Evolutionary conservation across 1,140 invertebrate genomes (phyloP), one percentile per base, ranked within the genome.

Genomic region (Polypedilum pembai): DNA sequence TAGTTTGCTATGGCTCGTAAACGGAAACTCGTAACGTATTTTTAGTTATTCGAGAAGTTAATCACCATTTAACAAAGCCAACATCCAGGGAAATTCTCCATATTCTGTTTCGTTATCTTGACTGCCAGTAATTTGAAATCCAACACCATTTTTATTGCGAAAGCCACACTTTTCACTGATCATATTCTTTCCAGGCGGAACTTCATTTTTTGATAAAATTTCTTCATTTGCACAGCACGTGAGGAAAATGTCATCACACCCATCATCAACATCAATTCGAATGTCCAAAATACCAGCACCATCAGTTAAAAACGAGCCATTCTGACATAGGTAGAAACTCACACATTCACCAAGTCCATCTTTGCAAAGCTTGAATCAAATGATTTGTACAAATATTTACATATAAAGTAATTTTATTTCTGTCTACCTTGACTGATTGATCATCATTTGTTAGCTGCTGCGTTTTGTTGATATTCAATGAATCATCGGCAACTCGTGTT

Each of bases 211-310:
- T 1, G 74, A 18, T 0, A 17, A 40, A 7, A 76, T 17, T 17
- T 77, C 74, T 15, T 80, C 74, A 80, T 76, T 4, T 81, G 4
- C 80, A 76, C 87, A 89, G 77, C 82, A 89, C 7, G 85, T 80
- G 3, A 88, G 85, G 72, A 88, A 77, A 45, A 87, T 87, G 73
- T 84, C 84, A 2, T 80, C 78, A 75, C 88, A 89, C 0, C 81
- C 79, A 12, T 45, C 17, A 10, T 63, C 73, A 33, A 33, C 74
- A 74, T 33, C 77, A 41, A 77, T 86, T 84, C 89, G 86, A 41
- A 92, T 90, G 80, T 93, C 90, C 75, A 93, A 90, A 24, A 92
- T 80, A n/a, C 89, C 89, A 15, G 84, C 78, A 2, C 91, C 91
- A 77, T 92, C 86, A 0, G 85, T 87, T 40, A 87, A 83, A 41